Evolutionary conservation across 2,113 vertebrate genomes (phyloP).

Genomic region (Oxygymnocypris stewartii): DNA sequence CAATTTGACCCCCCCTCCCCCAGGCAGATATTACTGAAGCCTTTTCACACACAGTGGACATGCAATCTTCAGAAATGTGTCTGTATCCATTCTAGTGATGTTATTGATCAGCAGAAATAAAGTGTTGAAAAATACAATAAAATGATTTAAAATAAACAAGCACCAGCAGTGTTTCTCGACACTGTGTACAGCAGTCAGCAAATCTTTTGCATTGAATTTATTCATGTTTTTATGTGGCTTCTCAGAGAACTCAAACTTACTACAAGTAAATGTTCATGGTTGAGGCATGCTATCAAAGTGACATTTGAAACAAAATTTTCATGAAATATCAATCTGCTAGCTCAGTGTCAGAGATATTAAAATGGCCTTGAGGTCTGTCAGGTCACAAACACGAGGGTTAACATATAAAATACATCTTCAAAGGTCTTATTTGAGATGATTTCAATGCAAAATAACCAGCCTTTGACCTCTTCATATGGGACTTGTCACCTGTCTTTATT

Average conservation of each 20-base stretch:
- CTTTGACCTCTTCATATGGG: background rate
- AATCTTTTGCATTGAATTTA: background rate
- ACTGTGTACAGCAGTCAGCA: background rate
- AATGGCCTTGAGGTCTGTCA: slow-evolving; percentile 6
- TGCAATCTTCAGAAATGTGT: background rate
- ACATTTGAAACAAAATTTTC: background rate
- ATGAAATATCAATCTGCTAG: background rate
- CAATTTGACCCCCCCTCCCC: no score
- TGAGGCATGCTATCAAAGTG: background rate
- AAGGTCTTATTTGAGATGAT: background rate
- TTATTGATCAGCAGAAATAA: background rate
- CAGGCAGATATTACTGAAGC: background rate
- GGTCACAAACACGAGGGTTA: background rate
- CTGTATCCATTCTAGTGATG: background rate
- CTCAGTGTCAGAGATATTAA: slow-evolving; percentile 1
- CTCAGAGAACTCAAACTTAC: background rate
- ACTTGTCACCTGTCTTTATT: slow-evolving; percentile 4
- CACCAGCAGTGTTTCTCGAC: background rate
- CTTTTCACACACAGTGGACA: background rate
- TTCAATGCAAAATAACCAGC: slow-evolving; percentile 7
- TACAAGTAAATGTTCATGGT: no score
- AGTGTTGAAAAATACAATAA: background rate
- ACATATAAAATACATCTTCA: background rate
- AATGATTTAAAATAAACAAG: background rate
- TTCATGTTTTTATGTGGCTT: background rate